Evolutionary conservation across 2,888 invertebrate genomes (phyloP).

Genomic region (Nomada ruficornis): DNA sequence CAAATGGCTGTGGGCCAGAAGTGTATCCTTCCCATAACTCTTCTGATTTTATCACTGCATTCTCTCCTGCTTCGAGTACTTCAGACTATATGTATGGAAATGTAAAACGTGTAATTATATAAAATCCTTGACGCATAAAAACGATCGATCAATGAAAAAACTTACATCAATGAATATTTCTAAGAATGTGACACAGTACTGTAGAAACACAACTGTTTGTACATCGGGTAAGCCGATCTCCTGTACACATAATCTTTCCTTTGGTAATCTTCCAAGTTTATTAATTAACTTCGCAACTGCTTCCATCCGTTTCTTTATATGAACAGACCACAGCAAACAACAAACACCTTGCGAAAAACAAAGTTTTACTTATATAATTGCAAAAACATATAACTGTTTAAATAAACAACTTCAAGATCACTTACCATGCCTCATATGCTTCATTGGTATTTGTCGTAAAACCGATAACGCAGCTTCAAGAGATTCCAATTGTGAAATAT

Average conservation of each 20-base stretch:
- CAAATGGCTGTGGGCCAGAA: conserved; percentile 87
- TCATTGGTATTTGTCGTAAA: conserved; percentile 88
- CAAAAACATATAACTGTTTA: background rate
- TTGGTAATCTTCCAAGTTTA: conserved; percentile 93
- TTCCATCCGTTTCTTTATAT: conserved; percentile 93
- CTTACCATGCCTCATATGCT: conserved; percentile 88
- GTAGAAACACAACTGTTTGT: conserved; percentile 84
- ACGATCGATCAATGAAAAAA: background rate
- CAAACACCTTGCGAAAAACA: conserved; percentile 87
- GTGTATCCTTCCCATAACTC: conserved; percentile 88
- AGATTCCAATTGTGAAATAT: conserved; percentile 87
- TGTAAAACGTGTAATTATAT: background rate
- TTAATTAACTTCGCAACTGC: conserved; percentile 90
- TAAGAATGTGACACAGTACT: conserved; percentile 84
- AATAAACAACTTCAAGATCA: background rate
- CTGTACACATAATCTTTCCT: conserved; percentile 92
- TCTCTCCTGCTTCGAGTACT: conserved; percentile 83
- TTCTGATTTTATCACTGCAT: conserved; percentile 86
- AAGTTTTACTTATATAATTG: background rate
- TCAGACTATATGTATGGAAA: conserved; percentile 81
- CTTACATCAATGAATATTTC: conserved; percentile 87
- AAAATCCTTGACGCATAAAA: background rate
- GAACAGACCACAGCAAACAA: conserved; percentile 95
- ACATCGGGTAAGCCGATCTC: conserved; percentile 90
- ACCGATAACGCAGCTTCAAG: conserved; percentile 90